Base-by-base conservation (phyloP, 2,888 invertebrate genomes). In the Pyrgus malvae region DNA sequence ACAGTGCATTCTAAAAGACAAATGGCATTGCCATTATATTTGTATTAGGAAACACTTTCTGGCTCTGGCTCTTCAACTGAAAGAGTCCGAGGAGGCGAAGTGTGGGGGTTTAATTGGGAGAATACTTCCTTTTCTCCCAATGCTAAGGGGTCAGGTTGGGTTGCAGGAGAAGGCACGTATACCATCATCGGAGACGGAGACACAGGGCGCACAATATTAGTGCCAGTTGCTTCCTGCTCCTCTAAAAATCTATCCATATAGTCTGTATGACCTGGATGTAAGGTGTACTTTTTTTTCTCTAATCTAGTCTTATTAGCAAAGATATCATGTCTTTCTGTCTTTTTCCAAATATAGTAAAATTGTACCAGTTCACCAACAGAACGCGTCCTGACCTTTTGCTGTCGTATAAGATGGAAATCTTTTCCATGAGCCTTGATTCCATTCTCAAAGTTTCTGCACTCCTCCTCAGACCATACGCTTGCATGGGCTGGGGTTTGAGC, bases 271-370 rank as follows among this genome's bases (percentile, higher is more conserved):
- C 97, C 97, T 3, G 98, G 98, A 86, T 98, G 97, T 41, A 98
- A 82, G 3, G 95, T 94, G 77, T 97, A 98, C 77, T 98, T 97
- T 78, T 97, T 97, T 88, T 98, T 98, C 74, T 98, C 98, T 65
- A 97, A 81, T 45, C 97, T 91, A 7, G 95, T 95, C 82, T 96
- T 96, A 76, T 96, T 96, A 0, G 97, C 97, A 77, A 94, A 95
- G 69, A 94, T 95, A 84, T 99, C 99, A 81, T 99, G 98, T 12
- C 99, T 92, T 75, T 99, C 99, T 19, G 99, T 99, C 85, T 99
- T 99, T 86, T 99, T 99, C 99, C 99, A 99, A 51, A 98, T 92
- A 70, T 96, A 96, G 82, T 96, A 96, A 89, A 99, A 99, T 77
- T 99, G 98, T 9, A 99, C 98, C 59, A 99, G 90, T 83, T 99